A percentile compares a stretch with the other conserved stretches of the same genome.
phyloP scores from a whole-genome alignment of 2,797 vertebrate species.

The Phyllotis vaccarum region DNA sequence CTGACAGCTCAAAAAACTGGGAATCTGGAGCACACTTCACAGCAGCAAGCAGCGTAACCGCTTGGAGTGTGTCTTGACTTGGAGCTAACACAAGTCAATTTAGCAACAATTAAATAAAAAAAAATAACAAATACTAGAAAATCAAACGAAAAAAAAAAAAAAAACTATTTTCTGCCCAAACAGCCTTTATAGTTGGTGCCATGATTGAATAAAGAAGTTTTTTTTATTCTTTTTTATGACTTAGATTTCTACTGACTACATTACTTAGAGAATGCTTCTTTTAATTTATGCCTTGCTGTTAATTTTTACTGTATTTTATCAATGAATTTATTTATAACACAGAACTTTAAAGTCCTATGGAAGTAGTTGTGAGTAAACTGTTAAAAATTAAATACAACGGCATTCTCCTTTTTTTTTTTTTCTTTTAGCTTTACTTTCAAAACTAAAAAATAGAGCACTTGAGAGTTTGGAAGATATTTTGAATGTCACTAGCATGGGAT shows the following conservation, averaged over 20 bases:
- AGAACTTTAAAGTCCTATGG: background rate
- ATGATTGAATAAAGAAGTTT: background rate
- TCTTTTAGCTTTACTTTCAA: background rate
- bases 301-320: background rate
- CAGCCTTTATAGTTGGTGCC: background rate
- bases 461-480: background rate
- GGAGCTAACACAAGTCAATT: background rate
- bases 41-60: background rate
- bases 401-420: background rate
- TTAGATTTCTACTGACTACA: background rate
- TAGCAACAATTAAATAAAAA: background rate
- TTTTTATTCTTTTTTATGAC: background rate
- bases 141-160: background rate
- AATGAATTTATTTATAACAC: background rate
- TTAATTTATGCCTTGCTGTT: background rate
- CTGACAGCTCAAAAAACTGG: background rate
- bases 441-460: background rate
- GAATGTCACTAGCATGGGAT: background rate
- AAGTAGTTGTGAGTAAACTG: background rate
- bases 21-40: too few relatives aligned
- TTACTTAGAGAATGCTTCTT: background rate
- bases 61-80: too few relatives aligned
- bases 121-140: background rate
- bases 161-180: background rate
- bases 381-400: background rate